A percentile compares a stretch with the other conserved stretches of the same genome.
Evolutionary conservation across 2,797 vertebrate species (phyloP).

Genomic region (Gymnoscopelus microlampas): DNA sequence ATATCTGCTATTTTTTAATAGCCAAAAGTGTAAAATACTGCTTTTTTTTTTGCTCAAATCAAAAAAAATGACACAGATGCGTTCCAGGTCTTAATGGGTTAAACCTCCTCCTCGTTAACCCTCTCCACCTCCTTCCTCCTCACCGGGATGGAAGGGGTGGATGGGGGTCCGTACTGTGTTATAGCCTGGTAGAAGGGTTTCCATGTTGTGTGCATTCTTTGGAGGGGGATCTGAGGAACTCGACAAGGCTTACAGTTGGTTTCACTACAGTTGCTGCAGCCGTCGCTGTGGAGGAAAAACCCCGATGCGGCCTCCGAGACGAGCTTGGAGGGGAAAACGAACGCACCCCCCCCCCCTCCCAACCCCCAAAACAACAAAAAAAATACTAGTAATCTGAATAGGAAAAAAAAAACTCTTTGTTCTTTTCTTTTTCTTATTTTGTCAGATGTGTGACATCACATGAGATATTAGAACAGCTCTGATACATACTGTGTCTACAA

Average conservation of each 20-base stretch:
- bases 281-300: conserved; percentile 18
- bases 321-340: conserved; percentile 39
- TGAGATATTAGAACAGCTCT: conserved; percentile 68
- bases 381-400: conserved; percentile 58
- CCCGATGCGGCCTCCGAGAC: conserved; percentile 29
- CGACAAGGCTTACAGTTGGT: no score
- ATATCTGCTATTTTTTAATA: no score
- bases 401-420: conserved; percentile 29
- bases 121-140: background rate
- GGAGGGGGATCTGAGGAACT: conserved; percentile 22
- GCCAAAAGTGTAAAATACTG: no score
- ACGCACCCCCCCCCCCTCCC: conserved; percentile 27
- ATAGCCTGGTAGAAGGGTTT: conserved; percentile 34
- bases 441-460: conserved; percentile 62
- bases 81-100: no score
- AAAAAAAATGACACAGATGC: no score
- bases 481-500: conserved; percentile 81
- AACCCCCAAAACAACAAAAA: background rate
- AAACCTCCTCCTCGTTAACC: conserved; percentile 7
- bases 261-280: background rate
- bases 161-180: background rate
- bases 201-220: conserved; percentile 36
- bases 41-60: no score
- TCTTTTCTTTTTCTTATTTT: conserved; percentile 40
- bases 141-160: conserved; percentile 36